Base-by-base conservation (phyloP, 2,797 vertebrate species). In the Poecile montanus region DNA sequence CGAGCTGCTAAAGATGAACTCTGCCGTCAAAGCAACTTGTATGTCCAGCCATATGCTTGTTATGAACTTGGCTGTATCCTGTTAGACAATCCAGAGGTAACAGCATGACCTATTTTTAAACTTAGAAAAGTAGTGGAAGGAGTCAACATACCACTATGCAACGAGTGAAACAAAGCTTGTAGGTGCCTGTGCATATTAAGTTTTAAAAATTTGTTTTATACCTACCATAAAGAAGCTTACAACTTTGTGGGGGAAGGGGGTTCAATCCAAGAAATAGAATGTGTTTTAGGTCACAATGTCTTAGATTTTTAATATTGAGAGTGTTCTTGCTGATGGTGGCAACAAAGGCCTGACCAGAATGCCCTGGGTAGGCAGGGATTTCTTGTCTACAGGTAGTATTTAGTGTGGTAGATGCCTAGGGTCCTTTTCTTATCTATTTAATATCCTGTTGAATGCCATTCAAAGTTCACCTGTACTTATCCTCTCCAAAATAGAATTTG, bases 41-140 rank as follows among this genome's bases (percentile, higher is more conserved):
- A 99, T 0, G 95, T 99, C 62, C 99, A 99, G 98, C 99, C 99
- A 0, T 99, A 99, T 88, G 98, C 99, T 89, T 99, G 98, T 97
- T 99, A 99, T 91, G 99, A 99, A 94, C 98, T 99, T 80, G 99
- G 98, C 91, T 99, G 99, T 89, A 98, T 99, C 90, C 97, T 99
- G 14, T 94, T 99, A 82, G 98, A 98, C 94, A 98, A 97, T 88
- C 98, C 99, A 89, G 99, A 99, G 99, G 99, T 98, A 97, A 97
- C 60, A 34, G 23, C 16, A 7, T 34, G 58, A 47, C 26, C 44
- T 75, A 0, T 25, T 66, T 65, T 62, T 58, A 61, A 87, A 61
- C 40, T 57, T 34, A 38, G 5, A 22, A 60, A 71, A 82, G 38
- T 42, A 77, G 22, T 73, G 7, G 6, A 42, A 66, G 27, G 17